Base-by-base conservation (phyloP, 2,113 vertebrate genomes). In the Hyperoodon ampullatus region DNA sequence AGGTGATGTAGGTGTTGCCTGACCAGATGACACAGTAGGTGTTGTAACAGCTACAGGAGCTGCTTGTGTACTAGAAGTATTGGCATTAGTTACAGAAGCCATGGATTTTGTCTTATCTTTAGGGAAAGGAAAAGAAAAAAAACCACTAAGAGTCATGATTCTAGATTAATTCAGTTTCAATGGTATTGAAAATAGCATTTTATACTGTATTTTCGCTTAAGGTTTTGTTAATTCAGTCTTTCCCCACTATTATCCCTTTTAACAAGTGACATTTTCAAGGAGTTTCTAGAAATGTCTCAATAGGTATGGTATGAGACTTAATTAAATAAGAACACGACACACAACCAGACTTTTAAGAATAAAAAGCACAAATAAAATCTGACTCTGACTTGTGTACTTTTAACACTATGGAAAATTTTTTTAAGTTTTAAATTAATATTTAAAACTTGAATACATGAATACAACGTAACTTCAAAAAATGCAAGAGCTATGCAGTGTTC, bases 1-100 rank as follows among this genome's bases (percentile, higher is more conserved):
- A 75, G 99, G 99, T 74, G 99, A 99, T n/a, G 99, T 98, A 94
- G 99, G 99, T 90, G 99, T 99, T 93, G 99, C 98, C 98, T 99
- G 99, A 96, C 99, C 99, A 96, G 99, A 98, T 2, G 99, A 99
- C 95, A 99, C 98, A 7, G 99, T 98, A 96, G 99, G 98, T 0
- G 99, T 98, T 81, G 97, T 98, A 80, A 99, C 98, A 55, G 99
- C 98, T 96, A 99, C 96, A 5, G 98, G 98, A 94, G 99, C 65
- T 8, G 99, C 97, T 10, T 98, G 98, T 26, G 98, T 92, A 96
- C 98, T 98, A 61, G 99, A 98, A 96, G 98, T 99, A 98, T 98
- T 99, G 78, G 97, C 82, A 90, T 98, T 99, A 98, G 98, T 99
- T 96, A 99, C 98, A 47, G 99, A 98, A 77, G 98, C 94, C 30